Base-by-base conservation (phyloP, 2,113 vertebrate genomes). In the Gobius niger region DNA sequence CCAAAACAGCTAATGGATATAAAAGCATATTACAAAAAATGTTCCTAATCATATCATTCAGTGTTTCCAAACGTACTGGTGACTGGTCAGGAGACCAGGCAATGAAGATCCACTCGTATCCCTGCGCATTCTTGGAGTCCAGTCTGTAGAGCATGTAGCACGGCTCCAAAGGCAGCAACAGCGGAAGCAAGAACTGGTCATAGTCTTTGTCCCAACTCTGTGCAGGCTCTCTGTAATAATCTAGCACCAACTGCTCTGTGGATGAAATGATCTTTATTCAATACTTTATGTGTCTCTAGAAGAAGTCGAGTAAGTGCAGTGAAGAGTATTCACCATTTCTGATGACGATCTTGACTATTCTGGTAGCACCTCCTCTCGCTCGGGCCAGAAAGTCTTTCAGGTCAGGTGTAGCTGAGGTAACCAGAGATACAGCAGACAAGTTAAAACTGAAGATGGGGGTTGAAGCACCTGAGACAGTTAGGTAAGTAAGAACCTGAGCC, bases 61-160 rank as follows among this genome's bases (percentile, higher is more conserved):
- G 7, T 16, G 14, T 8, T 61, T 78, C 1, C 40, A 54, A 51
- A 91, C 95, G 87, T 92, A 99, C 98, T 47, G 95, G 96, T 71
- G 96, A 99, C 75, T 94, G 96, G 84, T 99, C 98, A n/a, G 98
- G 98, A 47, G 97, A 99, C 98, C 98, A 99, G 69, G 98, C 95
- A 24, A 99, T 94, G 91, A 99, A 99, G 73, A 98, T 90, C 98
- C 98, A 99, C 87, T 99, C 95, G 0, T 93, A 95, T 72, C 98
- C 98, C 89, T 98, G 97, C 51, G 96, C 94, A 1, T 99, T 99
- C 88, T 93, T 94, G 46, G 96, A 94, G 90, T 99, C 98, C 64
- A 99, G 93, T 16, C 98, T 96, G 87, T 95, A 98, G 60, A 99
- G 95, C 87, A 99, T 81, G 57, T 99, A 99, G 86, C 96, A 98